phyloP scores from a whole-genome alignment of 2,888 invertebrate species.

The Amphipoea oculea region DNA sequence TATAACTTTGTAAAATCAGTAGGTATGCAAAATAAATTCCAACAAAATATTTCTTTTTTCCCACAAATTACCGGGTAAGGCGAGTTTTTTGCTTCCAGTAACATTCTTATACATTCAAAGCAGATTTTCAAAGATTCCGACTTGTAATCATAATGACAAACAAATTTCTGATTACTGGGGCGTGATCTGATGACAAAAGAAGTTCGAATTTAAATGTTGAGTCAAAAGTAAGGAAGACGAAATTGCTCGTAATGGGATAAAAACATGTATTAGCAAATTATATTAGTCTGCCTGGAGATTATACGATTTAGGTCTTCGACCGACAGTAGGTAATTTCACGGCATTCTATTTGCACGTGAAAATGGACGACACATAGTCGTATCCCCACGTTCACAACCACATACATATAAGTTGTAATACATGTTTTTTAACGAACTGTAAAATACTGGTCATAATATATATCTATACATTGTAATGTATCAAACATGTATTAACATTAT shows the following conservation, averaged over 20 bases:
- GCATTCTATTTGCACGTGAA: no score
- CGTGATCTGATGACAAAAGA: slow-evolving; percentile 37
- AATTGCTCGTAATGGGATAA: background rate
- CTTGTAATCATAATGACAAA: slow-evolving; percentile 20
- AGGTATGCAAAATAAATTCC: slow-evolving; percentile 19
- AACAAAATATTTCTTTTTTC: slow-evolving; percentile 27
- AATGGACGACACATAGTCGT: background rate
- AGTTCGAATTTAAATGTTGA: slow-evolving; percentile 11
- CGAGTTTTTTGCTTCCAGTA: slow-evolving; percentile 15
- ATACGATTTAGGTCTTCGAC: background rate
- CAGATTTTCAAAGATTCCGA: slow-evolving; percentile 24
- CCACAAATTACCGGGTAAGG: slow-evolving; percentile 14
- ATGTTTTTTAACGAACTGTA: background rate
- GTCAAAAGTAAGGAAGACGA: background rate
- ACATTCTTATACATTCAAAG: slow-evolving; percentile 18
- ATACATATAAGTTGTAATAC: background rate
- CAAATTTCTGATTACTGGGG: slow-evolving; percentile 12
- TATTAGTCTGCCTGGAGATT: background rate
- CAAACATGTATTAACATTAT: background rate
- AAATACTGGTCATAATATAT: background rate
- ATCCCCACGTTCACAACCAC: background rate
- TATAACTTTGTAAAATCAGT: slow-evolving; percentile 12
- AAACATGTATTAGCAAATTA: background rate
- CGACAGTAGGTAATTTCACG: background rate
- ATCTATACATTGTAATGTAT: background rate